Evolutionary conservation across 2,113 vertebrate genomes (phyloP).

Genomic region (Pygoscelis adeliae): DNA sequence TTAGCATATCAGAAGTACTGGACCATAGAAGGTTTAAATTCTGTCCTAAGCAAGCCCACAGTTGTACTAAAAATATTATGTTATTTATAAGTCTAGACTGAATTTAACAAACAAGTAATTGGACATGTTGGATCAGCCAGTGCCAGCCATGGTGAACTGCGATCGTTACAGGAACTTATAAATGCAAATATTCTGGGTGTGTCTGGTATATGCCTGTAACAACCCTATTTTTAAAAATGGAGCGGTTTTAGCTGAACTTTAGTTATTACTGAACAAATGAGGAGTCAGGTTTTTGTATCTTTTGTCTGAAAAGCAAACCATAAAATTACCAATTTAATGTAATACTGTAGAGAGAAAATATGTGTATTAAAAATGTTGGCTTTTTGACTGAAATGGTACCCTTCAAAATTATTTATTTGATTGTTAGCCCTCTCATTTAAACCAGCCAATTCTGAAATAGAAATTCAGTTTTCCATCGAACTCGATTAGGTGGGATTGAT

Average conservation of each 20-base stretch:
- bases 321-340: not conserved
- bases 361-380: not conserved
- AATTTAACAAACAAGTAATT: slow-evolving; percentile 10
- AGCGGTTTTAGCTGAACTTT: not conserved
- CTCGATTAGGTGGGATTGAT: not conserved
- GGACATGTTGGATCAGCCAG: not conserved
- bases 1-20: slow-evolving; percentile 17
- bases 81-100: slow-evolving; percentile 62
- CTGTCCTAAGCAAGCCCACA: not conserved
- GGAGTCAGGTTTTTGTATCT: not conserved
- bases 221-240: not conserved
- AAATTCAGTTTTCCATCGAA: not conserved
- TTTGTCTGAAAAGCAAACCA: not conserved
- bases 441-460: not conserved
- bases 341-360: not conserved
- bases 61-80: slow-evolving; percentile 42
- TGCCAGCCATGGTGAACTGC: not conserved
- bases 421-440: not conserved
- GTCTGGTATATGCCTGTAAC: not conserved
- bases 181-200: slow-evolving; percentile 9
- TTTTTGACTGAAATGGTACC: not conserved
- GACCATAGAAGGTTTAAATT: slow-evolving; percentile 56
- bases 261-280: not conserved
- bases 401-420: not conserved
- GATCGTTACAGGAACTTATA: not conserved